Evolutionary conservation across 2,113 vertebrate species (phyloP).

Genomic region (Sylvilagus bachmani): DNA sequence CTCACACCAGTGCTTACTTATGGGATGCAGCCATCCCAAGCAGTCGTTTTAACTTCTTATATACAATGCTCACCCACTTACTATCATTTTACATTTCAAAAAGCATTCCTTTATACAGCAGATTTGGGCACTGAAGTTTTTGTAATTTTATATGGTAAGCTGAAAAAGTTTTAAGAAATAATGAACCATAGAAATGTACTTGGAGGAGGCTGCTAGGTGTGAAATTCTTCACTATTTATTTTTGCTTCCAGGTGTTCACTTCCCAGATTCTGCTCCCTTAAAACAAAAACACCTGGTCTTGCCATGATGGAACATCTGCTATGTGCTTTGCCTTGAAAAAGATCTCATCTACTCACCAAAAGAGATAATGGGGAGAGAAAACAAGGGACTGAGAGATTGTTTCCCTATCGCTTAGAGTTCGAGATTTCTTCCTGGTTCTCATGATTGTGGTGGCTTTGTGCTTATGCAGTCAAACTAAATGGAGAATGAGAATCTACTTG

Average conservation of each 20-base stretch:
- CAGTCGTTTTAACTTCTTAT: too few species aligned
- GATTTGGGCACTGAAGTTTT: neutral
- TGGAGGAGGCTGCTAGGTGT: neutral
- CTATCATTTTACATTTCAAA: neutral
- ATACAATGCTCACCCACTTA: too few species aligned
- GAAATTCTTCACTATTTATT: neutral
- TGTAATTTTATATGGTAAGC: neutral
- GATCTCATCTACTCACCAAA: neutral
- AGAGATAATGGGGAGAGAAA: neutral
- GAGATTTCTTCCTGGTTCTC: neutral
- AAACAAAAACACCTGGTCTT: neutral
- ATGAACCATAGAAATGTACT: neutral
- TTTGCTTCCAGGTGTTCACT: neutral
- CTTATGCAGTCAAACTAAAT: neutral
- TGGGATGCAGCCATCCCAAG: too few species aligned
- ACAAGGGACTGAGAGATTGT: neutral
- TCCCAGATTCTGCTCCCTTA: neutral
- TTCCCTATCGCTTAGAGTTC: neutral
- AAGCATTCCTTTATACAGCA: neutral
- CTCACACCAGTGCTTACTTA: too few species aligned
- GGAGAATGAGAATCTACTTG: neutral
- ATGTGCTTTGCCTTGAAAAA: neutral
- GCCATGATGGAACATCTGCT: neutral
- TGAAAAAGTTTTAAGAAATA: constrained; percentile 2
- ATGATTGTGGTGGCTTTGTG: neutral